Percentiles rank a stretch among this genome's conserved stretches.
Evolutionary conservation across 1,140 invertebrate genomes (phyloP).

Genomic region (Heliconius hermathena): DNA sequence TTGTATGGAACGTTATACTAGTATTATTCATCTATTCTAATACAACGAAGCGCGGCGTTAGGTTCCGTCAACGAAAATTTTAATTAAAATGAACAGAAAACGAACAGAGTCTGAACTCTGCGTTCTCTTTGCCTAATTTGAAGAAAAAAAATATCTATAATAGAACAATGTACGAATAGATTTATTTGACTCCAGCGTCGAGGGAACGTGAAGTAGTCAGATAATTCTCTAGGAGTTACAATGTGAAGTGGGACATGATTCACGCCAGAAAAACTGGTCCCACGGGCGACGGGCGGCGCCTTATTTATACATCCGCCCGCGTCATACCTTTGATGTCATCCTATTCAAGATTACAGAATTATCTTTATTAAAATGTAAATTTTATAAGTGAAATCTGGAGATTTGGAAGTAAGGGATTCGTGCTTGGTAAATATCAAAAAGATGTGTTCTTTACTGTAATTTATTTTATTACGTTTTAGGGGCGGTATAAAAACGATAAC

Average conservation of each 20-base stretch:
- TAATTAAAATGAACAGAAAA: no score
- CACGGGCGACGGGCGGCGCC: conserved; percentile 3
- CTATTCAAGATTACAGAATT: conserved; percentile 6
- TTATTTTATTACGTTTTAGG: not conserved
- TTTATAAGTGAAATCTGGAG: not conserved
- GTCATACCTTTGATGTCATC: conserved; percentile 10
- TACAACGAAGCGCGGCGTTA: no score
- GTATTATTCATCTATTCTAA: no score
- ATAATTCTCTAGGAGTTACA: conserved; percentile 35
- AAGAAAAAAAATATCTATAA: not conserved
- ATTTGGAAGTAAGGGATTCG: not conserved
- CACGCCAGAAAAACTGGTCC: conserved; percentile 25
- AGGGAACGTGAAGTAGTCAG: conserved; percentile 31
- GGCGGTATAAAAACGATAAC: not conserved
- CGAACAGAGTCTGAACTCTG: no score
- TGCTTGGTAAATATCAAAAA: not conserved
- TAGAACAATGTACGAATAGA: conserved; percentile 17
- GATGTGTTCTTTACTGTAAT: not conserved
- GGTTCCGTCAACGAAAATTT: no score
- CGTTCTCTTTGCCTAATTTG: no score
- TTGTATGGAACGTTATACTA: no score
- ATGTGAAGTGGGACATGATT: conserved; percentile 30
- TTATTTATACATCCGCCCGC: conserved; percentile 26
- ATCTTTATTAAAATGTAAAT: conserved; percentile 11
- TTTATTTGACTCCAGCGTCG: conserved; percentile 36